Evolutionary conservation across 2,888 invertebrate genomes (phyloP), one percentile per base, ranked within the genome.

Genomic region (Linnaemya tessellans): DNA sequence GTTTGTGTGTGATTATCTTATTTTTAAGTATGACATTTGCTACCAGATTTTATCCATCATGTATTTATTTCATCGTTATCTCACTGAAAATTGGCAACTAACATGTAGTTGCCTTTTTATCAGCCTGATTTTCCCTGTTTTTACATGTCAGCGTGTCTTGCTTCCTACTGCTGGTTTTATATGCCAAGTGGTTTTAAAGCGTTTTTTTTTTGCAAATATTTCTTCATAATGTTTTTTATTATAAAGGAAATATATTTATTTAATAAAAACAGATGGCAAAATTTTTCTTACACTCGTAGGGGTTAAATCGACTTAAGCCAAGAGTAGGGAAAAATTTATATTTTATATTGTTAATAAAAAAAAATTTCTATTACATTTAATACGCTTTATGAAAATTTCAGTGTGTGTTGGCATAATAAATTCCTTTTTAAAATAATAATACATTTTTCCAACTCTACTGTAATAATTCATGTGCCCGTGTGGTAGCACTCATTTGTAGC

Each of bases 41-140:
- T 43, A 71, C 64, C 70, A 64, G 60, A 68, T 41, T 68, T 60
- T 60, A 68, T 78, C 30, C 41, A 68, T 71, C 30, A 41, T 79
- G 60, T 70, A 70, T 68, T 71, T 64, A 54, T 79, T 71, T 43
- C 54, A 30, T 51, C 79, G 46, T 68, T 68, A 60, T 68, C 68
- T 13, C 54, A 35, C 54, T 64, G n/a, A 51, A 49, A 79, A 68
- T 68, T 68, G 49, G 38, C 78, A 68, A 41, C 38, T 38, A 60
- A 41, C 38, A 60, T 58, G 22, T 56, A 49, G 30, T 51, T 68
- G 60, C 60, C 18, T 18, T 68, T 78, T 78, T 68, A 51, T 60
- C 38, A n/a, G 67, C 10, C 35, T 38, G 1, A 15, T 30, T 38
- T 51, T 22, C 58, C 20, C 56, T 67, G 25, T 43, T 30, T 10